These are phyloP conservation scores for Neogobius melanostomus DNA, from an alignment of 2,113 vertebrate genomes.

Conservation along the genomic window DNA sequence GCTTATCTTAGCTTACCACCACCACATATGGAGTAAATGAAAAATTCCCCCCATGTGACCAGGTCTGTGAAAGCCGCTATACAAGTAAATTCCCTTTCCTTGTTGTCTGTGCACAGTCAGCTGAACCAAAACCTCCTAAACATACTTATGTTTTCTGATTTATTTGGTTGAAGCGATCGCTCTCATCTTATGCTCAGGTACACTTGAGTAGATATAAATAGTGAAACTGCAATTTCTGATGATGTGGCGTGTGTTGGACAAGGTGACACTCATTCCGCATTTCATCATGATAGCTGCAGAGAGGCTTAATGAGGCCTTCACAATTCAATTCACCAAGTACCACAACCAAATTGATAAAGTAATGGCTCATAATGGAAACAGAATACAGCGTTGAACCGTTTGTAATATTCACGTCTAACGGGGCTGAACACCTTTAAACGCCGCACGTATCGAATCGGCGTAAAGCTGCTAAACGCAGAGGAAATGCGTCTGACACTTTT, in stretches of 20 bases:
- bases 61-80: too few relatives aligned
- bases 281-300: constrained; percentile 26
- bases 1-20: too few relatives aligned
- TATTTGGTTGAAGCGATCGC: background rate
- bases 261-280: constrained; percentile 32
- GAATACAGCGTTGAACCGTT: constrained; percentile 38
- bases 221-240: constrained; percentile 21
- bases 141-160: too few relatives aligned
- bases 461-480: constrained; percentile 13
- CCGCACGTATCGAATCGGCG: constrained; percentile 42
- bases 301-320: constrained; percentile 49
- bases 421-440: constrained; percentile 40
- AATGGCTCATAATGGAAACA: constrained; percentile 64
- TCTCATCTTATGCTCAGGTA: background rate
- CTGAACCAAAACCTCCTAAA: too few relatives aligned
- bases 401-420: constrained; percentile 42
- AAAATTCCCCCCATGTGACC: too few relatives aligned
- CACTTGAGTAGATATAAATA: background rate
- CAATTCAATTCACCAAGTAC: constrained; percentile 50
- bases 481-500: constrained; percentile 8
- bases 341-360: constrained; percentile 42
- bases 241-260: constrained; percentile 9
- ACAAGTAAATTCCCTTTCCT: too few relatives aligned
- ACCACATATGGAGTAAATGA: too few relatives aligned
- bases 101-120: too few relatives aligned